A percentile compares a stretch with the other conserved stretches of the same genome.
These are phyloP conservation scores for Petroica traversi DNA, from an alignment of 2,113 vertebrate genomes.

Conservation along the genomic window DNA sequence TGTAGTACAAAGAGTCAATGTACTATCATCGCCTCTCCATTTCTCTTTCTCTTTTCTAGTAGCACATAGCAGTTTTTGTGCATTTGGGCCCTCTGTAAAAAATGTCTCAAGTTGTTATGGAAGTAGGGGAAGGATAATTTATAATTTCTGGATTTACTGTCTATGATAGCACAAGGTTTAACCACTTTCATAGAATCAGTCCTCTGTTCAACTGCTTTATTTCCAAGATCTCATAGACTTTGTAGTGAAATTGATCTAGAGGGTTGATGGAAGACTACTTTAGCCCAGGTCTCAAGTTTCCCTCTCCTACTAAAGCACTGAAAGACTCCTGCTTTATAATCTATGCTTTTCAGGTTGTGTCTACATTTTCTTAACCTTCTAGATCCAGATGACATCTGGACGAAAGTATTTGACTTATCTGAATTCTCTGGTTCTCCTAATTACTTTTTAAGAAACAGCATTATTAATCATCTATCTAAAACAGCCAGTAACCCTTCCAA, in stretches of 20 bases:
- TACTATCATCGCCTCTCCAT: neutral
- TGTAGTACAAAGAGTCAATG: neutral
- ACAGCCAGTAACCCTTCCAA: neutral
- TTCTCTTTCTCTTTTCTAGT: neutral
- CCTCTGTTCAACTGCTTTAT: neutral
- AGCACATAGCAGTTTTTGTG: neutral
- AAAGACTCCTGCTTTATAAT: neutral
- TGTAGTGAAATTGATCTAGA: neutral
- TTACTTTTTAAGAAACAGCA: slow-evolving; percentile 33
- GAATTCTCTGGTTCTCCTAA: neutral
- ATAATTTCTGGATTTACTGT: neutral
- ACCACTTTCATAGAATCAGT: neutral
- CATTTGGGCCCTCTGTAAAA: neutral
- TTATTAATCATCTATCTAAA: slow-evolving; percentile 28
- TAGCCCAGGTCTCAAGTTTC: neutral
- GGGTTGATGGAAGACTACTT: neutral
- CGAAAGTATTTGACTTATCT: slow-evolving; percentile 1
- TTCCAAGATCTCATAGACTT: neutral
- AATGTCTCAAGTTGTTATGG: neutral
- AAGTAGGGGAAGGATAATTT: neutral
- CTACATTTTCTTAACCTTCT: neutral
- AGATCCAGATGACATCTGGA: neutral
- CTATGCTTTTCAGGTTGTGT: neutral
- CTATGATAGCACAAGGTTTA: neutral
- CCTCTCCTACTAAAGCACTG: neutral